phyloP scores from a whole-genome alignment of 2,888 invertebrate genomes.

The Deilephila elpenor region DNA sequence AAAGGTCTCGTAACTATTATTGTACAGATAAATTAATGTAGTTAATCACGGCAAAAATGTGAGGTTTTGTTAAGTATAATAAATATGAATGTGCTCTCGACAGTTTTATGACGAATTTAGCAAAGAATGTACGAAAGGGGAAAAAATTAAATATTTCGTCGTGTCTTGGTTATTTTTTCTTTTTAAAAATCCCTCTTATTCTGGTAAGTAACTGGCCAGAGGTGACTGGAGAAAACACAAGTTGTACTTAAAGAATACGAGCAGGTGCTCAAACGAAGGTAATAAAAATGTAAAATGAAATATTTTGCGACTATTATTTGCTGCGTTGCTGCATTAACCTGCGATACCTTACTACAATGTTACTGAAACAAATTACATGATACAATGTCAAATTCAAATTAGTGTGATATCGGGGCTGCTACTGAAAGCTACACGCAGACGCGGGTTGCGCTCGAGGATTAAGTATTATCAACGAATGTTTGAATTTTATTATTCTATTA shows the following conservation, averaged over 20 bases:
- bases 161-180: constrained; percentile 77
- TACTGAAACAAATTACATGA: neutral
- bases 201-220: constrained; percentile 30
- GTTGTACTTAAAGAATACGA: neutral
- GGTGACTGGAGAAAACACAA: neutral
- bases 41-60: constrained; percentile 81
- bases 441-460: no score
- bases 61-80: constrained; percentile 83
- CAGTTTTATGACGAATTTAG: constrained; percentile 84
- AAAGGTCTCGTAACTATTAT: constrained; percentile 82
- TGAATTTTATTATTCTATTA: no score
- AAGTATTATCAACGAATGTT: no score
- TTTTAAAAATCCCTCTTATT: constrained; percentile 51
- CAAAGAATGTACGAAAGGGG: constrained; percentile 83
- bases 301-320: constrained; percentile 22
- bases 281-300: constrained; percentile 12
- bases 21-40: constrained; percentile 84
- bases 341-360: neutral
- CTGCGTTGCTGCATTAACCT: neutral
- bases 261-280: constrained; percentile 1
- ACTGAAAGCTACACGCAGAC: no score
- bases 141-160: constrained; percentile 85
- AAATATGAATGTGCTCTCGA: constrained; percentile 83
- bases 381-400: no score
- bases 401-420: no score